Evolutionary conservation across 2,113 vertebrate species (phyloP), one percentile per base, ranked within the genome.

Genomic region (Petroica traversi): DNA sequence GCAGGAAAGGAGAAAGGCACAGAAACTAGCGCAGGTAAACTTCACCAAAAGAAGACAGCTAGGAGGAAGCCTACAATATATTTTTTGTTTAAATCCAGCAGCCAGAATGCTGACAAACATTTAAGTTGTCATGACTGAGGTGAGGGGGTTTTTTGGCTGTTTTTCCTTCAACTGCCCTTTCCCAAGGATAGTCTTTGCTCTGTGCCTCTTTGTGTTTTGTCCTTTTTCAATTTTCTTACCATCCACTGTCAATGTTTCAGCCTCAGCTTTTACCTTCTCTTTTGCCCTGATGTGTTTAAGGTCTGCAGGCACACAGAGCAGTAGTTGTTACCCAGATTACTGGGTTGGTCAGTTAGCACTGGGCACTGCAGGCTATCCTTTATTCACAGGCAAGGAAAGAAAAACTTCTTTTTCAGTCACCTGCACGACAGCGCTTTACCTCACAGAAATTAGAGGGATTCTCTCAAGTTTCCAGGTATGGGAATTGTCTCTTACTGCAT

Each of bases 131-230:
- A 2, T 7, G 51, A 9, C 49, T 73, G 15, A 19, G 23, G 7
- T 4, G 19, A 12, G 8, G 22, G 31, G 2, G 0, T 3, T 4
- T 28, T 74, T 51, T 41, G 62, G 26, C 36, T 69, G 1, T 52
- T 85, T 43, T 73, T 82, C 40, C n/a, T 84, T 80, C 43, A 67
- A 29, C 29, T 81, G 11, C 2, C 19, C 23, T 69, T 63, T 73
- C 25, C 22, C 38, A 55, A 52, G 49, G 28, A 9, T 28, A n/a
- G n/a, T 66, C 29, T 86, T 79, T 71, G 52, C 17, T 64, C 46
- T 64, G 28, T 33, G 19, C 52, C 24, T 66, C 19, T 73, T 62
- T n/a, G 26, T 13, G 15, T 64, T 90, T 74, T 55, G 15, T 75
- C 16, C 5, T 79, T 88, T 85, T 72, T 36, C 62, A 29, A 4